These are phyloP conservation scores for Platalea minor DNA, from an alignment of 2,797 vertebrate genomes.

Conservation along the genomic window DNA sequence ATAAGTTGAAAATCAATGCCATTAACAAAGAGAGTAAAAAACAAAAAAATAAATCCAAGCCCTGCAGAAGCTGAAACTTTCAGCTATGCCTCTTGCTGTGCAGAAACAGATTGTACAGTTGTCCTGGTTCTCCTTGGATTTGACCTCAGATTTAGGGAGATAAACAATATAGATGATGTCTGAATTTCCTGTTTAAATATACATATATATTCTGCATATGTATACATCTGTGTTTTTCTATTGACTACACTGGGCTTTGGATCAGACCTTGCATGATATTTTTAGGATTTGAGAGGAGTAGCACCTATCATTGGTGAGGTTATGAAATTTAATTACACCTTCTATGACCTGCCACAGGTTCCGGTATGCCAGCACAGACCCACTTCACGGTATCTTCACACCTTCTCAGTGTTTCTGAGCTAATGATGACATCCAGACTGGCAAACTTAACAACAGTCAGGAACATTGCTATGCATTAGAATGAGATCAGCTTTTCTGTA, in stretches of 20 bases:
- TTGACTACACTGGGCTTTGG: not conserved
- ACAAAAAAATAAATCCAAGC: not conserved
- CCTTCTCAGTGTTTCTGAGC: not conserved
- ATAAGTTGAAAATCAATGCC: constrained; percentile 28
- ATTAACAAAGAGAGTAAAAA: constrained; percentile 5
- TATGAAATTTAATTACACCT: not conserved
- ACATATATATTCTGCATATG: no score
- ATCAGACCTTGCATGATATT: not conserved
- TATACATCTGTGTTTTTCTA: not conserved
- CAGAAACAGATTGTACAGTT: not conserved
- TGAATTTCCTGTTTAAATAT: not conserved
- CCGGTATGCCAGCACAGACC: not conserved
- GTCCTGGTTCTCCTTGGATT: not conserved
- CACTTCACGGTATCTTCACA: not conserved
- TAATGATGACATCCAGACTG: not conserved
- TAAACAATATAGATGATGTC: not conserved
- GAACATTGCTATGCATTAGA: not conserved
- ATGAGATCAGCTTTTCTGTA: not conserved
- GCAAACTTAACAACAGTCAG: not conserved
- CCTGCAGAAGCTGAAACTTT: not conserved
- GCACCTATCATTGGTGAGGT: not conserved
- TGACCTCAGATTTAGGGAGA: not conserved
- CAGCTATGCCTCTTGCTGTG: not conserved
- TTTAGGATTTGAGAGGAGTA: not conserved
- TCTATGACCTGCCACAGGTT: not conserved